These are phyloP conservation scores for Columbina picui DNA, from an alignment of 2,113 vertebrate species.

Conservation along the genomic window DNA sequence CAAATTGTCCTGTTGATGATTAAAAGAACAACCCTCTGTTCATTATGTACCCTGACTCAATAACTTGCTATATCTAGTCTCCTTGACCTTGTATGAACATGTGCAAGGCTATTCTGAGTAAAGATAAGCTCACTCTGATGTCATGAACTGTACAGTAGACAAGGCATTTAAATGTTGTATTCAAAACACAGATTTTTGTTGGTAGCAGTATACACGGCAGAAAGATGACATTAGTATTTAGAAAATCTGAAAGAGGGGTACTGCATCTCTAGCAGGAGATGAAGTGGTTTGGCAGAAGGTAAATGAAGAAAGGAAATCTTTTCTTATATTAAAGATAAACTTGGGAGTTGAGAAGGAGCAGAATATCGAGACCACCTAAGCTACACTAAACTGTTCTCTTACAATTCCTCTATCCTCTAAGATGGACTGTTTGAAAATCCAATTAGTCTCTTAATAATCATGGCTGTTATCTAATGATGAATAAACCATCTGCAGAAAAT, in stretches of 20 bases:
- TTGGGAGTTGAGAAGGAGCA: background rate
- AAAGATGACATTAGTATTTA: background rate
- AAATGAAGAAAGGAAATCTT: background rate
- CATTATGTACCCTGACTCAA: background rate
- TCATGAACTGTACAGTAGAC: background rate
- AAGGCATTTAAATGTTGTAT: background rate
- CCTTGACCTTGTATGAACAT: background rate
- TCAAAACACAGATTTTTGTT: background rate
- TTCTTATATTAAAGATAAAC: background rate
- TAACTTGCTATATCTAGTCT: background rate
- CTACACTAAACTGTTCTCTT: background rate
- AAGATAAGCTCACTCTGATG: background rate
- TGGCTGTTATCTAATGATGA: constrained; percentile 57
- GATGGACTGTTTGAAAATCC: constrained; percentile 25
- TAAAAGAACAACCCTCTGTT: background rate
- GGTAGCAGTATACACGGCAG: background rate
- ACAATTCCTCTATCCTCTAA: constrained; percentile 3
- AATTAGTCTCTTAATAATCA: constrained; percentile 57
- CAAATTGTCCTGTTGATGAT: background rate
- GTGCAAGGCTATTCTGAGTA: background rate
- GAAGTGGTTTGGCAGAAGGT: background rate
- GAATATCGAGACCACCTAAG: background rate
- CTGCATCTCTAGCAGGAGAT: background rate
- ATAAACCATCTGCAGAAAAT: constrained; percentile 61
- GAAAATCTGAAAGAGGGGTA: background rate